Conservation (phyloP, 2,113 vertebrate genomes). For the Stomatorhinus ivindoensis region DNA sequence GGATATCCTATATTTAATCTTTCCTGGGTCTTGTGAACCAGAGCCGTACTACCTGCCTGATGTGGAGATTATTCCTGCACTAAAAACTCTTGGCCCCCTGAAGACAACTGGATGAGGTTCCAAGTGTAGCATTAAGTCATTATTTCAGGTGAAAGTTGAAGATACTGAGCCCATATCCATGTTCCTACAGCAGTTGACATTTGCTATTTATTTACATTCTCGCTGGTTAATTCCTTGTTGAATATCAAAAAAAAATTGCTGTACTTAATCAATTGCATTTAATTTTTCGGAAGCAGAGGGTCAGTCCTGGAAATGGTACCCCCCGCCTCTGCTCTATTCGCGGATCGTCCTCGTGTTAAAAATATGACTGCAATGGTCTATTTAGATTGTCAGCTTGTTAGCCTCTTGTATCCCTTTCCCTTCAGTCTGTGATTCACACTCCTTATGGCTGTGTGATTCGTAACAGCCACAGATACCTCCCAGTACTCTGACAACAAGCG, state of each 20-base stretch:
- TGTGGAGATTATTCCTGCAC: neutral
- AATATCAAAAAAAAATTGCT: neutral
- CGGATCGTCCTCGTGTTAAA: neutral
- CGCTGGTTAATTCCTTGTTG: neutral
- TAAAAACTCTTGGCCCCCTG: neutral
- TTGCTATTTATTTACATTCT: neutral
- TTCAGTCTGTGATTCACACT: neutral
- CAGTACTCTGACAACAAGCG: neutral
- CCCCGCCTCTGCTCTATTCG: neutral
- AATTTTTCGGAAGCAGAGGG: neutral
- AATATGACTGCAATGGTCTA: neutral
- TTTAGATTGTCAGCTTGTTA: neutral
- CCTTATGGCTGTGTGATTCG: neutral
- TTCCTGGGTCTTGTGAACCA: neutral
- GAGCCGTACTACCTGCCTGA: neutral
- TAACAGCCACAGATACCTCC: neutral
- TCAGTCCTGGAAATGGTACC: neutral
- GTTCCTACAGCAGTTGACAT: neutral
- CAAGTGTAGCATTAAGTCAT: neutral
- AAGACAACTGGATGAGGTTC: neutral
- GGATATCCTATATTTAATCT: neutral
- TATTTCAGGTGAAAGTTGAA: neutral
- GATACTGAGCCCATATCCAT: neutral
- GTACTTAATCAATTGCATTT: neutral
- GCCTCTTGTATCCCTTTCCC: neutral